Percentiles rank a stretch among this genome's conserved stretches.
Evolutionary conservation across 1,140 invertebrate species (phyloP).

Genomic region (Eupristina koningsbergeri): DNA sequence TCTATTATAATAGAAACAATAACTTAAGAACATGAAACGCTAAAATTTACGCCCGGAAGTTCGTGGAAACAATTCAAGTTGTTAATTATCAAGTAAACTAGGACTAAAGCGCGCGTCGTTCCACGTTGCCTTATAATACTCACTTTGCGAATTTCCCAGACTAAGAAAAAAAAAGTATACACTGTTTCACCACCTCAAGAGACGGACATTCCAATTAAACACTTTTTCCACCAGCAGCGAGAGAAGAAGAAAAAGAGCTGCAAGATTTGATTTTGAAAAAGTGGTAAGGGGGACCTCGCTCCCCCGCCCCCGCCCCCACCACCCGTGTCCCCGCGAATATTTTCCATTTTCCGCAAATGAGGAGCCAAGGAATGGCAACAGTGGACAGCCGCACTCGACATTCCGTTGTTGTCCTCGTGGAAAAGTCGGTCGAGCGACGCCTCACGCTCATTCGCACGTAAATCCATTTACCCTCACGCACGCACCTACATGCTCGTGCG

Average conservation of each 20-base stretch:
- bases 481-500: neutral
- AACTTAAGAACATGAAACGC: neutral
- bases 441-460: neutral
- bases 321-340: neutral
- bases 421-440: constrained; percentile 37
- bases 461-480: too few relatives aligned
- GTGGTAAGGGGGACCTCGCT: too few relatives aligned
- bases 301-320: too few relatives aligned
- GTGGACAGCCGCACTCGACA: constrained; percentile 35
- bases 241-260: neutral
- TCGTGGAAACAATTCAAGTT: constrained; percentile 7
- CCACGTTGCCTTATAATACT: constrained; percentile 27
- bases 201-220: constrained; percentile 40
- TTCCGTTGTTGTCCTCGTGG: constrained; percentile 48
- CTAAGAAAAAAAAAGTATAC: constrained; percentile 33
- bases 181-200: neutral
- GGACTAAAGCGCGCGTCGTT: neutral
- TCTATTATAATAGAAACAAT: constrained; percentile 6
- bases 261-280: too few relatives aligned
- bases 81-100: constrained; percentile 21
- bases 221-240: constrained; percentile 17
- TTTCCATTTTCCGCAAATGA: constrained; percentile 17
- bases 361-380: constrained; percentile 44
- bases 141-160: constrained; percentile 31
- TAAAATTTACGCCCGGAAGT: neutral